Conservation (phyloP, 2,113 vertebrate species). For the Microtus ochrogaster region DNA sequence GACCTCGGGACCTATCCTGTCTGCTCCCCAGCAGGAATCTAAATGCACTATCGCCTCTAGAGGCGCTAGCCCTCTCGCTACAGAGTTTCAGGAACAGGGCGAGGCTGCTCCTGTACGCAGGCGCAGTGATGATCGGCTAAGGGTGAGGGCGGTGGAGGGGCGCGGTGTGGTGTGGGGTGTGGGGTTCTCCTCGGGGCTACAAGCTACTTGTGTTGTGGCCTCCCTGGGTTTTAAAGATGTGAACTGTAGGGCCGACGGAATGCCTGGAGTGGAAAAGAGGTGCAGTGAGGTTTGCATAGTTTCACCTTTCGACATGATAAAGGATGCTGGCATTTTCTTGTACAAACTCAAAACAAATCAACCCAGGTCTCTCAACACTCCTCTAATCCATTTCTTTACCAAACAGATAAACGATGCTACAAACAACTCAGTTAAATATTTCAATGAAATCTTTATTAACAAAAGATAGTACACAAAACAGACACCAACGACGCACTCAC, state of each 20-base stretch:
- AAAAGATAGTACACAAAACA: constrained; percentile 54
- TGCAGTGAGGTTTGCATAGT: not conserved
- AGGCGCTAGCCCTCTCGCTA: not conserved
- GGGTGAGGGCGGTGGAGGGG: not conserved
- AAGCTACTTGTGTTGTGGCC: not conserved
- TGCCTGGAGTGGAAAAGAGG: not conserved
- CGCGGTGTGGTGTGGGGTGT: too few relatives aligned
- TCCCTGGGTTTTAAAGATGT: not conserved
- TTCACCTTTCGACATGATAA: not conserved
- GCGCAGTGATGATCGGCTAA: not conserved
- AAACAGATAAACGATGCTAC: too few relatives aligned
- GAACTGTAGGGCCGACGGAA: not conserved
- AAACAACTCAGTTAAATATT: too few relatives aligned
- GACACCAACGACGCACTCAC: not conserved
- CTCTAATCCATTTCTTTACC: too few relatives aligned
- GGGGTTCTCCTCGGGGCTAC: accelerated
- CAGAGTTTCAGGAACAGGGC: not conserved
- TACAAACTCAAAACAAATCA: not conserved
- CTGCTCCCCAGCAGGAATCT: too few relatives aligned
- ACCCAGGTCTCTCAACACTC: not conserved
- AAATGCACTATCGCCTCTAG: accelerated
- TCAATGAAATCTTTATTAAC: constrained; percentile 48
- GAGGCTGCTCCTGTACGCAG: not conserved
- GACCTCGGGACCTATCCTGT: not conserved
- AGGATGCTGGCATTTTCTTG: constrained; percentile 1